phyloP scores from a whole-genome alignment of 37 sponge, comb jelly and placozoan species.

The Dysidea cf. avara region DNA sequence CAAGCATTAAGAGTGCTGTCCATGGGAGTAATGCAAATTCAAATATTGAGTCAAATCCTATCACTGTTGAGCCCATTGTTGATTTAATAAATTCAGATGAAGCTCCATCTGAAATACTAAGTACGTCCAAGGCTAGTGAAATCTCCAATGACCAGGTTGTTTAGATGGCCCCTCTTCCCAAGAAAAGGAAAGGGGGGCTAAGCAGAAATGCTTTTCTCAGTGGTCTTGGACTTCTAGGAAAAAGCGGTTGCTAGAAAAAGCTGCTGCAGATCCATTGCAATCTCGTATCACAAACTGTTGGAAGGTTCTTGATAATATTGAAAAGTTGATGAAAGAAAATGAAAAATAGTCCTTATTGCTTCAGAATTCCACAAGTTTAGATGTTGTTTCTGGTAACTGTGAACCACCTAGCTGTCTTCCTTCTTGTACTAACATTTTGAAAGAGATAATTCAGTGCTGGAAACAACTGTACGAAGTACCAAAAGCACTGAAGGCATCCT shows the following conservation, averaged over 20 bases:
- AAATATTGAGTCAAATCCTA: too few species aligned
- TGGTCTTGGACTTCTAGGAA: too few species aligned
- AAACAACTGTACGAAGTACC: slow-evolving; percentile 17
- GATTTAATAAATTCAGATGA: too few species aligned
- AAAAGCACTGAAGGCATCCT: slow-evolving; percentile 21
- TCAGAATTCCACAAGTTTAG: too few species aligned
- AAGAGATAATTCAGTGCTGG: slow-evolving; percentile 31
- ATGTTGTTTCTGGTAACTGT: too few species aligned
- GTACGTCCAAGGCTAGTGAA: too few species aligned
- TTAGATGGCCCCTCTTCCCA: slow-evolving; percentile 18
- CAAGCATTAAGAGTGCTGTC: too few species aligned
- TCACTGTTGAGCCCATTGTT: too few species aligned
- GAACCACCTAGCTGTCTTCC: too few species aligned
- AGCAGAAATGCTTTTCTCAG: not conserved
- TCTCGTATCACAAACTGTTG: slow-evolving; percentile 6
- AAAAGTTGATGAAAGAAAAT: not conserved
- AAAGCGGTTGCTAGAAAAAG: not conserved
- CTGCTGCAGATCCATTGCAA: not conserved
- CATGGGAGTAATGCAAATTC: too few species aligned
- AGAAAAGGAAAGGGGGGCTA: not conserved
- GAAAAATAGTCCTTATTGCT: slow-evolving; percentile 1
- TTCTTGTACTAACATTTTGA: slow-evolving; percentile 14
- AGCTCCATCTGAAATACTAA: too few species aligned
- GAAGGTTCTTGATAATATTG: not conserved
- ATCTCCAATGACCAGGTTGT: too few species aligned